Conservation (phyloP, 2,797 vertebrate species). For the Neomorphus geoffroyi region DNA sequence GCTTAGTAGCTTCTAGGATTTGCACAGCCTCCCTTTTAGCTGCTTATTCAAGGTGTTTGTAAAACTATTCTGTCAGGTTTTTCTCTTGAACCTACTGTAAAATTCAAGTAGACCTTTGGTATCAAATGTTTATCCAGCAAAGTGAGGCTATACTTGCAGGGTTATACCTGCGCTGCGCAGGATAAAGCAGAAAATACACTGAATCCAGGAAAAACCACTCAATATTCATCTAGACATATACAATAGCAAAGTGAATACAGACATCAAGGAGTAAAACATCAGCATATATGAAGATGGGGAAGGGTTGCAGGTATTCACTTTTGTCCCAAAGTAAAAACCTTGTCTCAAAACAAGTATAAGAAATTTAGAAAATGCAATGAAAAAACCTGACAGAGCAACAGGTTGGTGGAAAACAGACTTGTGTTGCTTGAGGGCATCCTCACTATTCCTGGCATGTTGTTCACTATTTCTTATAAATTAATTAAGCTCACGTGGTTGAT, state of each 20-base stretch:
- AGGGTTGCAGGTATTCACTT: rapidly evolving
- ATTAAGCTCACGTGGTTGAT: background rate
- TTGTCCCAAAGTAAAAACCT: background rate
- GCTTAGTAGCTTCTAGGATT: background rate
- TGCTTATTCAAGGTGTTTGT: background rate
- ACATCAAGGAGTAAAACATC: background rate
- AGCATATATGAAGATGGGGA: background rate
- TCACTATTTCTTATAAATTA: conserved; percentile 6
- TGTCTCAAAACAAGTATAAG: background rate
- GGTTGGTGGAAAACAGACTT: background rate
- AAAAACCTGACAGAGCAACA: background rate
- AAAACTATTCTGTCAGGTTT: background rate
- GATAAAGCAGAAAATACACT: background rate
- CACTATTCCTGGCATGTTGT: background rate
- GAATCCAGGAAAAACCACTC: background rate
- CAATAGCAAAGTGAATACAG: background rate
- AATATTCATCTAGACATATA: background rate
- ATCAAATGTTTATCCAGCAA: background rate
- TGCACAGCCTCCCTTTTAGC: background rate
- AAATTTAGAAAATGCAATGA: background rate
- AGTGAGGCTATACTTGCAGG: background rate
- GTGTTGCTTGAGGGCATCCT: background rate
- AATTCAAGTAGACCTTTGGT: background rate
- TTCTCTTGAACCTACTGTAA: background rate
- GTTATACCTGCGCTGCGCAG: background rate